A percentile compares a stretch with the other conserved stretches of the same genome.
Conservation (phyloP, 1,140 invertebrate species). For the Belonocnema kinseyi region DNA sequence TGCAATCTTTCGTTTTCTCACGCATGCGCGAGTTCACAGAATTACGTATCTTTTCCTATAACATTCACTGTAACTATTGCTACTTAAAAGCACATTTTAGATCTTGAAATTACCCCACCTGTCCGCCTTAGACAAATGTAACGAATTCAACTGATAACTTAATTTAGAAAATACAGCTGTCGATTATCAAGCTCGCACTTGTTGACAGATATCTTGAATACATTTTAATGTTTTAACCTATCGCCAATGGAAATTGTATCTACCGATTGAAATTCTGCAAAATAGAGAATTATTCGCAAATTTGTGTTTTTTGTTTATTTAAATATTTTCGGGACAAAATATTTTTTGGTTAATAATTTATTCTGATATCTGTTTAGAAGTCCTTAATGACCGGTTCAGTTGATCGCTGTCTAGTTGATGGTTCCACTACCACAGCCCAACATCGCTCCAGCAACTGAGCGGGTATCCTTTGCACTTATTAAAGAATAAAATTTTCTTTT, state of each 20-base stretch:
- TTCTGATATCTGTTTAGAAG: no score
- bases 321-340: background rate
- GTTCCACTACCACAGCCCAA: no score
- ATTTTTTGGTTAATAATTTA: no score
- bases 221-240: background rate
- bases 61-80: background rate
- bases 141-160: conserved; percentile 14
- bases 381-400: no score
- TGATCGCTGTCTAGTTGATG: no score
- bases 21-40: background rate
- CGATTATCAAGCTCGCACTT: conserved; percentile 16
- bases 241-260: background rate
- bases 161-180: conserved; percentile 27
- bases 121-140: conserved; percentile 11
- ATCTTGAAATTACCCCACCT: conserved; percentile 1
- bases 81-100: conserved; percentile 19
- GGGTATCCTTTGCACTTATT: no score
- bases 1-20: background rate
- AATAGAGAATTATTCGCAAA: background rate
- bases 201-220: conserved; percentile 8
- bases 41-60: background rate
- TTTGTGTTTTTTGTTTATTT: background rate
- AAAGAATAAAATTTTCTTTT: no score
- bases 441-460: no score
- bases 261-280: background rate